Evolutionary conservation across 2,797 vertebrate genomes (phyloP).

Genomic region (Hemitrygon akajei): DNA sequence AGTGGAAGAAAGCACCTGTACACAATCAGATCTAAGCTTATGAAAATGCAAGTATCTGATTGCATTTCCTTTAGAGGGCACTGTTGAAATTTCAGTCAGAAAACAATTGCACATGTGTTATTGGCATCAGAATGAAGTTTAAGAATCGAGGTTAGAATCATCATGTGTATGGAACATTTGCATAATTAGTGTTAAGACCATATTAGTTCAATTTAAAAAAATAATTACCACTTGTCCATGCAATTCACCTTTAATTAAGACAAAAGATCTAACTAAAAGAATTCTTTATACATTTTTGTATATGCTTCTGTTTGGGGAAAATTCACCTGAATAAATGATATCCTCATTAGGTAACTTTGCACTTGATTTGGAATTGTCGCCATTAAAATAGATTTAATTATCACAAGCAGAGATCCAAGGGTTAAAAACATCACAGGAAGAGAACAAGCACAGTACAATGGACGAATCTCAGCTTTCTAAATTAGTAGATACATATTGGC

Average conservation of each 20-base stretch:
- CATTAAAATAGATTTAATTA: not conserved
- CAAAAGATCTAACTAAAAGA: not conserved
- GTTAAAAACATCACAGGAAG: no score
- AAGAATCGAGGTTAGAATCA: not conserved
- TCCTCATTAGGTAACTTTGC: no score
- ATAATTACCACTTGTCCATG: not conserved
- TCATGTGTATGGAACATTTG: not conserved
- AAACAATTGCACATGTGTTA: not conserved
- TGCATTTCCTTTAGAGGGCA: not conserved
- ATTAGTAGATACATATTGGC: no score
- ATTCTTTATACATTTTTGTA: not conserved
- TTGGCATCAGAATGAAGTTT: not conserved
- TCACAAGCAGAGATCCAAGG: not conserved
- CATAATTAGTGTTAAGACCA: not conserved
- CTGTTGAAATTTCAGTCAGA: constrained; percentile 16
- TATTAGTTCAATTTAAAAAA: not conserved
- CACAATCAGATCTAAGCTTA: not conserved
- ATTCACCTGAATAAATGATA: not conserved
- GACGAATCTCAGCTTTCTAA: no score
- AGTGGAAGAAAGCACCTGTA: not conserved
- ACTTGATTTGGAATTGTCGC: not conserved
- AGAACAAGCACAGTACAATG: no score
- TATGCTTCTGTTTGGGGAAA: not conserved
- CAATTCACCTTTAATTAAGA: not conserved
- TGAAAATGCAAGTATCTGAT: not conserved